Conservation (phyloP, 1,140 invertebrate species). For the Penaeus japonicus region DNA sequence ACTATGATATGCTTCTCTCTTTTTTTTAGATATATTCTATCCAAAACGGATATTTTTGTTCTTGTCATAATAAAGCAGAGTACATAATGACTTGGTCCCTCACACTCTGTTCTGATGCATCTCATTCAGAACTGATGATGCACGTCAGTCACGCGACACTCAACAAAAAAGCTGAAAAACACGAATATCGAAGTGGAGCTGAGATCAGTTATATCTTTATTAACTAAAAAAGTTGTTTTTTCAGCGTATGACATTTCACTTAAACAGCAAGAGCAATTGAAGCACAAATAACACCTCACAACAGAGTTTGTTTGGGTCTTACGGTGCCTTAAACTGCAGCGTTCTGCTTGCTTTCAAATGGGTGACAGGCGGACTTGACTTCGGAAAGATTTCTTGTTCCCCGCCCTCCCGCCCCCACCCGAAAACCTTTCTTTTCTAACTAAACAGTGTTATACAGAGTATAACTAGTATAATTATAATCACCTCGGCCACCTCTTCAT, state of each 20-base stretch:
- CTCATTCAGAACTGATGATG: background rate
- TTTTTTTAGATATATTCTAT: conserved; percentile 7
- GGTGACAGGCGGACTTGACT: no score
- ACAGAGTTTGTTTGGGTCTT: no score
- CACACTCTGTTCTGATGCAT: conserved; percentile 21
- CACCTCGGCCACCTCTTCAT: no score
- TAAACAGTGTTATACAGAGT: no score
- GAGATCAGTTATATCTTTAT: conserved; percentile 35
- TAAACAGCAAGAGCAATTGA: background rate
- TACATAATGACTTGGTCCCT: conserved; percentile 34
- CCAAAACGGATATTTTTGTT: conserved; percentile 33
- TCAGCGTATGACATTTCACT: background rate
- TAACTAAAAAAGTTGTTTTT: background rate
- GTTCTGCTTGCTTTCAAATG: no score
- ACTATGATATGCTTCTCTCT: conserved; percentile 46
- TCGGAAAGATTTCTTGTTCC: no score
- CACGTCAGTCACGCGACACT: conserved; percentile 23
- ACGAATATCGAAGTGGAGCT: conserved; percentile 20
- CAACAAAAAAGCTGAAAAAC: conserved; percentile 28
- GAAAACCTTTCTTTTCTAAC: no score
- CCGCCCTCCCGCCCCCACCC: no score
- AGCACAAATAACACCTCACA: no score
- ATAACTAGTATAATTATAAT: no score
- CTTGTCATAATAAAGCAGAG: conserved; percentile 35
- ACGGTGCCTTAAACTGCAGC: no score